Evolutionary conservation across 1,140 invertebrate genomes (phyloP), one percentile per base, ranked within the genome.

Genomic region (Drosophila lacertosa): DNA sequence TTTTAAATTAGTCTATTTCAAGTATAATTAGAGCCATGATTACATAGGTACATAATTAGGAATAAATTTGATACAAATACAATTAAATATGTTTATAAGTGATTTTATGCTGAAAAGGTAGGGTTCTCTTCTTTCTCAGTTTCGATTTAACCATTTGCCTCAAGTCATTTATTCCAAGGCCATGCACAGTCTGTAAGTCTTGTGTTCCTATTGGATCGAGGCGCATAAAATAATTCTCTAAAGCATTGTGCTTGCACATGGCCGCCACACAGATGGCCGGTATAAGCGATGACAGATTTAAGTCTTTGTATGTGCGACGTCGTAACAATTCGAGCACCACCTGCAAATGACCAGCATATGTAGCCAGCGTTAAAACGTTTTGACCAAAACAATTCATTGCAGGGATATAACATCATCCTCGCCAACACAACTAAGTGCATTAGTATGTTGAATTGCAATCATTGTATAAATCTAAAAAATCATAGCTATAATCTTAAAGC

Each of bases 351-450:
- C 90, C 90, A 4, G 63, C 53, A 59, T 81, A 76, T 4, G 77
- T 79, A 1, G 90, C 90, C 15, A 91, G 16, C 0, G 90, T 91
- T 20, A 91, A 48, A 0, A 89, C 90, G 45, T 91, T 91, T 45
- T 91, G 90, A 5, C 90, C 90, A 50, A 78, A 89, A 48, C 81
- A 90, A 10, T 91, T 91, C 2, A 91, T 57, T 2, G 82, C 47
- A 90, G 35, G 4, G 78, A 73, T 3, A 68, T 64, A 2, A 74
- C 40, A 26, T 90, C 88, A 51, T 86, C 58, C 9, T 80, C 73
- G 11, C 13, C 47, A 16, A 90, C 88, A 35, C 76, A 90, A 11
- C 10, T 50, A 3, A 90, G 54, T 1, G 88, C 83, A 81, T 71
- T 81, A 44, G 71, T 58, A 59, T 64, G 24, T 45, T 16, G 6